phyloP scores from a whole-genome alignment of 2,888 invertebrate species.

The Pseudolycoriella hygida region DNA sequence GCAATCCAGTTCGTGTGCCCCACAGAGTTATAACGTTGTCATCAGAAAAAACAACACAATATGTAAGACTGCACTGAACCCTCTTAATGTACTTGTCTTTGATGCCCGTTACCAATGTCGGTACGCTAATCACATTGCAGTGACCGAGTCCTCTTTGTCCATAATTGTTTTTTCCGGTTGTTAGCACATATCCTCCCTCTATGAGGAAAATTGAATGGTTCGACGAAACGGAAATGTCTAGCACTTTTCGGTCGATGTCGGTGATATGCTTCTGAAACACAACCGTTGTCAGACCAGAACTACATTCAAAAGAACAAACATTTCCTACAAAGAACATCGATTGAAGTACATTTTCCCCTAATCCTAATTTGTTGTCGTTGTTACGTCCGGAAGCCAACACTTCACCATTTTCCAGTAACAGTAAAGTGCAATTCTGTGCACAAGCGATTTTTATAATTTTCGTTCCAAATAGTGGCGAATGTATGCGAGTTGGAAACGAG shows the following conservation, averaged over 20 bases:
- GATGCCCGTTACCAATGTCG: conserved; percentile 22
- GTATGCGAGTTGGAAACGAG: conserved; percentile 18
- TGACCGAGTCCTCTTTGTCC: conserved; percentile 40
- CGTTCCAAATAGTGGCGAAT: conserved; percentile 27
- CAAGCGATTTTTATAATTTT: conserved; percentile 36
- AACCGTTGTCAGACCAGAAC: neutral
- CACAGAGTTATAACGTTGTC: conserved; percentile 51
- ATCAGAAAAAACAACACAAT: conserved; percentile 43
- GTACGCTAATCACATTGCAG: conserved; percentile 17
- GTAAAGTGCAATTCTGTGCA: conserved; percentile 41
- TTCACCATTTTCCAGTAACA: conserved; percentile 39
- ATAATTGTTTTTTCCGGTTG: conserved; percentile 44
- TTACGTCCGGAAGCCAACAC: conserved; percentile 46
- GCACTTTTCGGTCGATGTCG: conserved; percentile 23
- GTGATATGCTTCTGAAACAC: neutral
- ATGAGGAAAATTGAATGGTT: conserved; percentile 43
- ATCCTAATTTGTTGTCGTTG: conserved; percentile 43
- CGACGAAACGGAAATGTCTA: conserved; percentile 38
- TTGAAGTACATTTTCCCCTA: conserved; percentile 27
- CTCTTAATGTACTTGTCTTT: conserved; percentile 31
- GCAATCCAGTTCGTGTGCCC: conserved; percentile 36
- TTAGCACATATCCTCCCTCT: conserved; percentile 41
- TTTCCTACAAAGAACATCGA: conserved; percentile 21
- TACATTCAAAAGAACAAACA: neutral
- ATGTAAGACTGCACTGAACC: conserved; percentile 43